phyloP scores from a whole-genome alignment of 2,113 vertebrate species.

The Cyprinus carpio region DNA sequence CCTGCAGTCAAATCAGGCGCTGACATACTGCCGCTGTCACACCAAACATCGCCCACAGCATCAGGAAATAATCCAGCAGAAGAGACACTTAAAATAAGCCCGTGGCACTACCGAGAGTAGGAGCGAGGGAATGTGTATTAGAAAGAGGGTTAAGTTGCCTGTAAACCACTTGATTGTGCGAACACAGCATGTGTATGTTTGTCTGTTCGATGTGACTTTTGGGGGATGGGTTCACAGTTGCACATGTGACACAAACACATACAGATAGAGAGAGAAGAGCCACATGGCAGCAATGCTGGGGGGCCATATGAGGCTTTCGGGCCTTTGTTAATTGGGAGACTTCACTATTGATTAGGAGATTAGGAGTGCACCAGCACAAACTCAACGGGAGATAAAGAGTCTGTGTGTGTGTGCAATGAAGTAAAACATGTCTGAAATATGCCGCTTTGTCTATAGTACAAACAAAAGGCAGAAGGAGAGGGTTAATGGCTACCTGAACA shows the following conservation, averaged over 20 bases:
- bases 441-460: constrained; percentile 5
- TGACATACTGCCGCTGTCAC: constrained; percentile 48
- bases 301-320: constrained; percentile 46
- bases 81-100: constrained; percentile 48
- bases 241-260: constrained; percentile 19
- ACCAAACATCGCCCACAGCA: constrained; percentile 48
- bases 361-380: constrained; percentile 56
- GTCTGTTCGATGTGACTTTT: neutral
- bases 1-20: constrained; percentile 37
- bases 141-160: constrained; percentile 24
- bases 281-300: constrained; percentile 42
- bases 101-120: constrained; percentile 26
- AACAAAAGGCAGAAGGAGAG: constrained; percentile 6
- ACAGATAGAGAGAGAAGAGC: constrained; percentile 15
- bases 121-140: constrained; percentile 2
- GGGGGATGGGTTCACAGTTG: constrained; percentile 14
- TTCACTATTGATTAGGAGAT: constrained; percentile 67
- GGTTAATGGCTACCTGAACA: constrained; percentile 38
- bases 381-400: constrained; percentile 48
- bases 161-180: constrained; percentile 29
- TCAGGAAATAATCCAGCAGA: constrained; percentile 54
- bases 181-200: constrained; percentile 8
- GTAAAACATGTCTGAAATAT: constrained; percentile 24
- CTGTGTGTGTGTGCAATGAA: neutral
- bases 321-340: constrained; percentile 59